Evolutionary conservation across 35 echinoderm and acorn worm genomes (phyloP), one percentile per base, ranked within the genome.

Genomic region (Apostichopus californicus): DNA sequence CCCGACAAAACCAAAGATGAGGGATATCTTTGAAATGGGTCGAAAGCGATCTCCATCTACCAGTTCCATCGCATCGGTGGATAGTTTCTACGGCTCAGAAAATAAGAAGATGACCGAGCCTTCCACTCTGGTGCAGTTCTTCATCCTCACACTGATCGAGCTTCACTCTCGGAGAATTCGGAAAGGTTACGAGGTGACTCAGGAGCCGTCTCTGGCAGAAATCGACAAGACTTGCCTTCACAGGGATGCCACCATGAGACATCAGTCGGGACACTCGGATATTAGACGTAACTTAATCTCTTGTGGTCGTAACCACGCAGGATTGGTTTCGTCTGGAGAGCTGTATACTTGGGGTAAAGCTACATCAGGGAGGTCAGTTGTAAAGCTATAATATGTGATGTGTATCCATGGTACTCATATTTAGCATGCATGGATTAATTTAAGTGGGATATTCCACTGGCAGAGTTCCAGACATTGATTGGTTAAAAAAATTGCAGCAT

Each of bases 281-380:
- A 13, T 91, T 66, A 9, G 34, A 79, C 18, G 89, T 57, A 98
- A 92, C 28, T 77, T 92, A 17, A 5, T 95, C 11, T 73, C 89
- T 53, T 95, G 94, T 86, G 96, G 94, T 11, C 82, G 87, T 63
- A 80, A 93, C 78, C 96, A 98, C 78, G 90, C 87, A 78, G 94
- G 94, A 14, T 77, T 95, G 14, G 81, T 98, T 8, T 90, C 89
- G 9, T 91, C 92, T 54, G 94, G 92, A 20, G 96, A 95, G 77
- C 92, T 95, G 22, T 98, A 95, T 78, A 98, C 96, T 7, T 98
- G 96, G 96, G 96, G 96, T 8, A 95, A 78, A 81, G 94, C 94
- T 6, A 95, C 92, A 59, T 60, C 83, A 80, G 96, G 96, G 28
- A 95, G 96, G 96, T 97, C 54, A 54, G 94, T 84, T 9, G 12